Conservation (phyloP, 2,113 vertebrate genomes). For the Vulpes vulpes region DNA sequence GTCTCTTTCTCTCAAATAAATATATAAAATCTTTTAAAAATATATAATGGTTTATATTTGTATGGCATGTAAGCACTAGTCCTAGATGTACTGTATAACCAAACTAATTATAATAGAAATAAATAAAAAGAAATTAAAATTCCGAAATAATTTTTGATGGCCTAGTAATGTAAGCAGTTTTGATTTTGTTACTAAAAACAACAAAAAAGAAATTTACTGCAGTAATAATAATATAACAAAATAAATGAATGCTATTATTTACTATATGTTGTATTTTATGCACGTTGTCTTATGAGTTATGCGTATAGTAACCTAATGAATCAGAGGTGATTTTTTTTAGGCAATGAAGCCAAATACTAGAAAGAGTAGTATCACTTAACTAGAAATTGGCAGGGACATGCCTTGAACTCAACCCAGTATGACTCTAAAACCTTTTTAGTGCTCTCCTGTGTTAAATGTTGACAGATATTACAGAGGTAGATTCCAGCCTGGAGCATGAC, state of each 20-base stretch:
- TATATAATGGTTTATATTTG: constrained; percentile 35
- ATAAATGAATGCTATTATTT: not conserved
- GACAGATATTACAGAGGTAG: not conserved
- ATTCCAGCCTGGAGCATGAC: not conserved
- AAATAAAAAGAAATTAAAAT: constrained; percentile 49
- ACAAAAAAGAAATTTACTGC: not conserved
- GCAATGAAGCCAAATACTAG: not conserved
- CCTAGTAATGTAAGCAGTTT: constrained; percentile 3
- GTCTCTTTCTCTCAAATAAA: not conserved
- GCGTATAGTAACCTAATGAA: not conserved
- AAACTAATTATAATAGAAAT: constrained; percentile 8
- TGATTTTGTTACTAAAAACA: constrained; percentile 41
- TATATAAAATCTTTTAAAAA: not conserved
- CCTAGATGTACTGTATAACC: not conserved
- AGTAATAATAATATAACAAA: not conserved
- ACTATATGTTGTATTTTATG: not conserved
- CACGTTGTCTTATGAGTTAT: not conserved
- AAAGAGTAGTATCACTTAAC: not conserved
- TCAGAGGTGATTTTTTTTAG: constrained; percentile 10
- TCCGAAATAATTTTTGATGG: not conserved
- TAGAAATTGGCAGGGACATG: not conserved
- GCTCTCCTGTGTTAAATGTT: not conserved
- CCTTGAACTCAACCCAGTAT: not conserved
- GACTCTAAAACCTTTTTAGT: not conserved
- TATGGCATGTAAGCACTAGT: not conserved